Base-by-base conservation (phyloP, 2,888 invertebrate genomes). In the Timema podura region DNA sequence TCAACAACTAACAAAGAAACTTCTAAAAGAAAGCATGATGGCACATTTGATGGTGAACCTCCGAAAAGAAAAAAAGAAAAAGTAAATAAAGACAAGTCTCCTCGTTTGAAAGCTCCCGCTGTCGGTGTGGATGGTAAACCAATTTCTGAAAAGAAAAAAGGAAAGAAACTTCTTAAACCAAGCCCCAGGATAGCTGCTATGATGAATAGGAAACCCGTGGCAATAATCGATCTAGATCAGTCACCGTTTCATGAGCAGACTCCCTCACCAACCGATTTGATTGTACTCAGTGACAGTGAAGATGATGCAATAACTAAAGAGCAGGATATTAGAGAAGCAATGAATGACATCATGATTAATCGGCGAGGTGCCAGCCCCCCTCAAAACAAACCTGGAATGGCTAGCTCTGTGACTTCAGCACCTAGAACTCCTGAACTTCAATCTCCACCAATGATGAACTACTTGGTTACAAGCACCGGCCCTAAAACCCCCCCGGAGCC, bases 171-270 rank as follows among this genome's bases (percentile, higher is more conserved):
- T 11, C 30, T n/a, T 5, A 61, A 61, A 45, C 61, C 61, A 13
- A 61, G 61, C 45, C 61, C 74, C 69, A 72, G 74, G 65, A 69
- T 74, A 71, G 82, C 84, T 6, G 83, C 83, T 9, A 73, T 78
- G 16, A 74, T 77, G 64, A 86, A 86, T 69, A 85, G 88, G 70
- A 92, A 91, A 79, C 93, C 93, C 2, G 90, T 93, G 9, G 93
- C 93, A 30, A 91, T 93, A 71, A 93, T 94, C 76, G 93, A 93
- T 82, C 83, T 93, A 75, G 93, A 92, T 78, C 88, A 91, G 74
- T 93, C 93, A 70, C 94, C 93, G 8, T 93, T 93, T 83, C 88
- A 91, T 77, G 92, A 93, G 79, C 86, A 92, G 72, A 89, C 90
- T 13, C 91, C 92, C 9, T 91, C 92, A 67, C 93, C 92, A 0